Percentiles rank a stretch among this genome's conserved stretches.
Conservation (phyloP, 2,113 vertebrate genomes). For the Uropsilus gracilis region DNA sequence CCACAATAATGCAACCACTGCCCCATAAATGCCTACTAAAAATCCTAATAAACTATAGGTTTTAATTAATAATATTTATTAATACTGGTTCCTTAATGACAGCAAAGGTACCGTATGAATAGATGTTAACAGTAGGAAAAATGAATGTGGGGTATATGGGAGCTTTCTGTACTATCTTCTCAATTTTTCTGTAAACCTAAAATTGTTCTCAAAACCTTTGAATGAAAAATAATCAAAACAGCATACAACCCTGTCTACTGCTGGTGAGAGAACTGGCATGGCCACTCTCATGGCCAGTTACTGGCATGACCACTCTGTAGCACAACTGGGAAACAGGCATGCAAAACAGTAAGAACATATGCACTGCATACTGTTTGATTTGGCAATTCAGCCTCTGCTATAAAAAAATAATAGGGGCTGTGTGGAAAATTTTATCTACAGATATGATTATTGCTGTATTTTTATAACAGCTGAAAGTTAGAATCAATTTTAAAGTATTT, state of each 20-base stretch:
- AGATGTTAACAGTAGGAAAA: neutral
- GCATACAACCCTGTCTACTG: neutral
- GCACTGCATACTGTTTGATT: neutral
- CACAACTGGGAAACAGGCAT: neutral
- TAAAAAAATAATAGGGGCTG: neutral
- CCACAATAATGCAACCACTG: neutral
- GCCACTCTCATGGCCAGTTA: neutral
- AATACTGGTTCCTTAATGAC: neutral
- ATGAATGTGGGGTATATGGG: neutral
- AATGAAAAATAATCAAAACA: neutral
- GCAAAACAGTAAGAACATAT: neutral
- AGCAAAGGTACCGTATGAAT: neutral
- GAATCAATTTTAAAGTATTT: neutral
- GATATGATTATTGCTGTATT: neutral
- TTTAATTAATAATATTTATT: neutral
- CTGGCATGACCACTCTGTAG: neutral
- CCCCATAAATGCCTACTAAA: neutral
- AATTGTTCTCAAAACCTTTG: neutral
- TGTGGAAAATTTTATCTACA: neutral
- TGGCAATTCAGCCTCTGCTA: neutral
- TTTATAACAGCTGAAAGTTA: constrained; percentile 6
- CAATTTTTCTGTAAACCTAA: constrained; percentile 34
- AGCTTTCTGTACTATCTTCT: neutral
- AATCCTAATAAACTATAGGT: neutral
- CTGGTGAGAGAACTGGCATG: neutral